Evolutionary conservation across 37 sponge, comb jelly and placozoan genomes (phyloP).

Genomic region (Aplysina aerophoba): DNA sequence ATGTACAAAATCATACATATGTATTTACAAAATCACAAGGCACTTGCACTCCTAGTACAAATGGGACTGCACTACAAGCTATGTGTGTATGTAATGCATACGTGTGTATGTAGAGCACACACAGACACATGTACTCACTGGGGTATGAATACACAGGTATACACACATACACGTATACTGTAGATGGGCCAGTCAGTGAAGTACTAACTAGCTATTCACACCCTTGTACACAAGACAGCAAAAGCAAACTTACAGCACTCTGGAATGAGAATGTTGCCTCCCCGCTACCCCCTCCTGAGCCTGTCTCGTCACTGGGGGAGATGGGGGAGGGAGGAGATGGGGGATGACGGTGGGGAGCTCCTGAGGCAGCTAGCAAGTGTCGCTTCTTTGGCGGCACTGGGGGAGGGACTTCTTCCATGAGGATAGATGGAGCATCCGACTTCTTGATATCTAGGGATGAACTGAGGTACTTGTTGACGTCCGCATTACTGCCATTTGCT

Average conservation of each 20-base stretch:
- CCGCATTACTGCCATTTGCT: too few relatives aligned
- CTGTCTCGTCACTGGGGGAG: neutral
- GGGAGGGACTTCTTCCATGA: neutral
- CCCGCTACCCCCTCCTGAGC: neutral
- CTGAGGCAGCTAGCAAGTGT: neutral
- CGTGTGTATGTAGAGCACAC: neutral
- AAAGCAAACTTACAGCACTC: neutral
- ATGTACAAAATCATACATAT: neutral
- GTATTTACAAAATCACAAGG: neutral
- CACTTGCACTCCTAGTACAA: neutral
- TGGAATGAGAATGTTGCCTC: neutral
- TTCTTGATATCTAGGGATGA: too few relatives aligned
- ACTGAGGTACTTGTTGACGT: neutral
- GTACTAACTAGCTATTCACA: neutral
- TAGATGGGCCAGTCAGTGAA: neutral
- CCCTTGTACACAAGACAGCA: neutral
- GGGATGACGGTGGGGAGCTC: conserved; percentile 24
- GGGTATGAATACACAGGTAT: neutral
- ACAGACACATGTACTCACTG: conserved; percentile 6
- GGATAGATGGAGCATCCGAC: neutral
- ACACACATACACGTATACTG: neutral
- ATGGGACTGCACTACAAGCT: neutral
- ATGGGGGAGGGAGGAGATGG: conserved; percentile 5
- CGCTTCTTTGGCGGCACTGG: neutral
- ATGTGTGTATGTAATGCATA: neutral